Evolutionary conservation across 2,113 vertebrate genomes (phyloP), one percentile per base, ranked within the genome.

Genomic region (Poeciliopsis prolifica): DNA sequence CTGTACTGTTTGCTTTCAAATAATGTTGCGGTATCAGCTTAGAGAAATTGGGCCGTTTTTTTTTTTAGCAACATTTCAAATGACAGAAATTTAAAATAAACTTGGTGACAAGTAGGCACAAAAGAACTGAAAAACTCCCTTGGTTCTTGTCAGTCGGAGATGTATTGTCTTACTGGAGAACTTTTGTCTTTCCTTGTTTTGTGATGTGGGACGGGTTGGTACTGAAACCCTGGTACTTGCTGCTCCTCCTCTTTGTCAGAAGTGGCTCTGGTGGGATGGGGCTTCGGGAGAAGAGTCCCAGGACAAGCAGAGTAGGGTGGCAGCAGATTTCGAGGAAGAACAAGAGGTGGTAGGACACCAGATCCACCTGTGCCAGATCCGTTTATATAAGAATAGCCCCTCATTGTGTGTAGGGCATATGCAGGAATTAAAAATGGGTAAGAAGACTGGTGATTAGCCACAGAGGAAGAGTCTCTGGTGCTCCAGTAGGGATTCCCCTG

Each of bases 211-310:
- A 93, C 92, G 3, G 91, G 64, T 77, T 78, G 82, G 65, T 67
- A 65, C 64, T 70, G 35, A 4, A 82, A 72, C 28, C 92, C 89
- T 2, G 93, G 91, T 3, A 93, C 90, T 86, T 88, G 87, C 29
- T 95, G 92, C 80, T 94, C 88, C 0, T 92, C 91, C 0, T 95
- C 93, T 77, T 95, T 90, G 19, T 93, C 95, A 0, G 86, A 92
- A 26, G 42, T n/a, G 26, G 15, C 67, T 88, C 86, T 82, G 0
- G 82, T 70, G 33, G 6, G 1, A 74, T 15, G 0, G 61, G 74
- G 74, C 80, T 88, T 66, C 87, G 83, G 37, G 71, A 87, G 48
- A 74, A 89, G 63, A 62, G 85, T 71, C 72, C 84, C 70, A 54
- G 19, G 65, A 68, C 6, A 73, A 26, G n/a, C 0, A 60, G 51